Percentiles rank a stretch among this genome's conserved stretches.
Evolutionary conservation across 2,113 vertebrate genomes (phyloP).

Genomic region (Beaufortia kweichowensis): DNA sequence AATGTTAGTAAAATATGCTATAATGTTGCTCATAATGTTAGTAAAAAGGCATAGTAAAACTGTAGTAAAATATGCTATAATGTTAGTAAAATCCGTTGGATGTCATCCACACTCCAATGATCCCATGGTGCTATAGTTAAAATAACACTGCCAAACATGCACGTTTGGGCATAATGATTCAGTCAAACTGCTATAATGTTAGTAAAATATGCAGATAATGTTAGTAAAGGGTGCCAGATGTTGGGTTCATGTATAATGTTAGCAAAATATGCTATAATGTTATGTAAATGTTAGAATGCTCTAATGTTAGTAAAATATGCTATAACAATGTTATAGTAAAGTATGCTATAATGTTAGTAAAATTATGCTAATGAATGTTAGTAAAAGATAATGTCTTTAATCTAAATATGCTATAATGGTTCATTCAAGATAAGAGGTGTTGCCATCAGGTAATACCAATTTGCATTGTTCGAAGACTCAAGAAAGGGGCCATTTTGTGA

Average conservation of each 20-base stretch:
- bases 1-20: too few relatives aligned
- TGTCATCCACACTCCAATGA: constrained; percentile 75
- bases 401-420: constrained; percentile 64
- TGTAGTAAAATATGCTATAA: constrained; percentile 72
- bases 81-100: constrained; percentile 72
- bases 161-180: constrained; percentile 59
- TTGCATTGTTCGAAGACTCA: constrained; percentile 63
- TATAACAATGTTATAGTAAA: too few relatives aligned
- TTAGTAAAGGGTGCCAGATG: too few relatives aligned
- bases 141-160: constrained; percentile 67
- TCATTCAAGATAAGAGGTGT: constrained; percentile 80
- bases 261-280: constrained; percentile 62
- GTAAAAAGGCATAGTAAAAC: constrained; percentile 67
- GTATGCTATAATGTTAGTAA: too few relatives aligned
- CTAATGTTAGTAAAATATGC: too few relatives aligned
- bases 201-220: constrained; percentile 79
- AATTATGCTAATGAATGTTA: too few relatives aligned
- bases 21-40: constrained; percentile 68
- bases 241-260: constrained; percentile 51
- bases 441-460: constrained; percentile 79
- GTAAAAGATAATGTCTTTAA: constrained; percentile 1
- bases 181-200: constrained; percentile 78
- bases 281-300: too few relatives aligned
- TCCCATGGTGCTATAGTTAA: constrained; percentile 68
- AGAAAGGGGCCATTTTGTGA: constrained; percentile 69